Conservation (phyloP, 2,113 vertebrate genomes). For the Larimichthys crocea region DNA sequence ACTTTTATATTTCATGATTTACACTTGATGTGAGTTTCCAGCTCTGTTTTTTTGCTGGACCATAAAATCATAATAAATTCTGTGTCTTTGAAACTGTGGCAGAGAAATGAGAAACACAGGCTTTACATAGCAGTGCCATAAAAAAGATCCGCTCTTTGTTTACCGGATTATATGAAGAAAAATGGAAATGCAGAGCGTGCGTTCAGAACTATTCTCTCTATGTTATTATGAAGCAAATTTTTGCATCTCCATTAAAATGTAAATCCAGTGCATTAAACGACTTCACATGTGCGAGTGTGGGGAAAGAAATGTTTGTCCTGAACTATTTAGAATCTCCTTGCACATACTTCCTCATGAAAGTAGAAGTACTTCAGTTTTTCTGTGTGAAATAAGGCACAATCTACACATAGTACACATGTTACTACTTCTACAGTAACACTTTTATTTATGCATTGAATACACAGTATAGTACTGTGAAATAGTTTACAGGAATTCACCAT, state of each 20-base stretch:
- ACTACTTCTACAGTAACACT: too few species aligned
- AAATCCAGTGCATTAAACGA: background rate
- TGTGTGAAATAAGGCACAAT: background rate
- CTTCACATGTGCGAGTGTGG: background rate
- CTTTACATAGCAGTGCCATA: background rate
- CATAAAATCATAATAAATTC: constrained; percentile 48
- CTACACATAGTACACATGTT: too few species aligned
- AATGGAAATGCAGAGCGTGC: background rate
- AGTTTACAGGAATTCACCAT: too few species aligned
- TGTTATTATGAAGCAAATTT: background rate
- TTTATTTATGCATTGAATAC: too few species aligned
- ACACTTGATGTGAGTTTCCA: constrained; percentile 19
- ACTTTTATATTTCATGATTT: constrained; percentile 8
- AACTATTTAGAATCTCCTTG: background rate
- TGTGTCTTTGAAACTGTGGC: constrained; percentile 23
- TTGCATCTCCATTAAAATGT: background rate
- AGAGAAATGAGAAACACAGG: constrained; percentile 55
- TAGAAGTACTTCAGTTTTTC: background rate
- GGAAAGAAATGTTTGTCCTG: background rate
- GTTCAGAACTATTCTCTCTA: background rate
- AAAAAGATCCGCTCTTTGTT: constrained; percentile 17
- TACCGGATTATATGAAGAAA: constrained; percentile 13
- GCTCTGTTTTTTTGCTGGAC: constrained; percentile 30
- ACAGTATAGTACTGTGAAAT: too few species aligned
- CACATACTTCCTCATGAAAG: background rate